Evolutionary conservation across 2,113 vertebrate genomes (phyloP), one percentile per base, ranked within the genome.

Genomic region (Perognathus longimembris): DNA sequence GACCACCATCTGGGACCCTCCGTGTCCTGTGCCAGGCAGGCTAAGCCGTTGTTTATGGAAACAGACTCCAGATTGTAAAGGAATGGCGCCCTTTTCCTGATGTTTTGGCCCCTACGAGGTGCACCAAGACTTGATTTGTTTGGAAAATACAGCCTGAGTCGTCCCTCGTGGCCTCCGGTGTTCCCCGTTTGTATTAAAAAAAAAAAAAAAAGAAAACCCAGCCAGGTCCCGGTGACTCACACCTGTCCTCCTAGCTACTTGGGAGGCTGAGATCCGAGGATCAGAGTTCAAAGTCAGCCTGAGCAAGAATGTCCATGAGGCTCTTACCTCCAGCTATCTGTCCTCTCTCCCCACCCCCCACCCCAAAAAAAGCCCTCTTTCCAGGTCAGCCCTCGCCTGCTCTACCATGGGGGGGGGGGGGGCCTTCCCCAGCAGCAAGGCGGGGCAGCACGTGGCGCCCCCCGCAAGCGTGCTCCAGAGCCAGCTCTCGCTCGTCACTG

Each of bases 131-230:
- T 12, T 1, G 45, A 8, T 34, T 78, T n/a, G 26, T n/a, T 34
- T 6, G 73, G 54, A n/a, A 42, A 36, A 30, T 38, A 2, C 18
- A 20, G 50, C 18, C n/a, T 40, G 38, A 40, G 88, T 79, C 40
- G 2, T 17, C 63, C 8, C 26, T 2, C 1, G 17, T 24, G 15
- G 10, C 40, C 4, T 7, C 7, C 10, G 0, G 20, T 36, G 18
- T 17, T 34, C 14, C 70, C 40, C 32, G 14, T 40, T 50, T 71
- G 54, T 22, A 26, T 42, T 10, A 54, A 54, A 8, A 54, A 54
- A 54, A n/a, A n/a, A n/a, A n/a, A n/a, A n/a, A n/a, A n/a, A 54
- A 8, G 17, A 59, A 59, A 17, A 59, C 45, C 45, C 6, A 45
- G 45, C 45, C 45, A 45, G 45, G 11, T 11, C 6, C 45, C 45